Percentiles rank a stretch among this genome's conserved stretches.
These are phyloP conservation scores for Carassius auratus DNA, from an alignment of 2,113 vertebrate species.

Conservation along the genomic window DNA sequence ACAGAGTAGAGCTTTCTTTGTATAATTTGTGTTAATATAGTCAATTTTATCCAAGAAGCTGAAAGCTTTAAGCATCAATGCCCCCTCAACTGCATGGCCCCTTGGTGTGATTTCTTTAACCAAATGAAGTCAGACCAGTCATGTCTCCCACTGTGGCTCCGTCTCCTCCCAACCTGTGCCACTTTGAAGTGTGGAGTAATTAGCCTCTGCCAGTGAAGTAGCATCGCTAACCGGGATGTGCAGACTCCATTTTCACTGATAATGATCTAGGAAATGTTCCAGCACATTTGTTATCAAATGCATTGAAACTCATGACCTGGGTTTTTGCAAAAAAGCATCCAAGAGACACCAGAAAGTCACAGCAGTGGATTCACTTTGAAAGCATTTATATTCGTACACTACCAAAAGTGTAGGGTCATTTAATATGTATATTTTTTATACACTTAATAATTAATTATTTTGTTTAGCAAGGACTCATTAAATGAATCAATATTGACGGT, in stretches of 20 bases:
- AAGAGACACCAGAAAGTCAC: constrained; percentile 14
- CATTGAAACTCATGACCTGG: constrained; percentile 10
- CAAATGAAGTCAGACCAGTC: constrained; percentile 47
- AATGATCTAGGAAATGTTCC: constrained; percentile 51
- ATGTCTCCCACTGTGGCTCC: constrained; percentile 33
- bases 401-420: too few relatives aligned
- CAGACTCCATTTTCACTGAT: constrained; percentile 46
- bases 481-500: not conserved
- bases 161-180: constrained; percentile 35
- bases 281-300: constrained; percentile 53
- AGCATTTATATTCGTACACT: not conserved
- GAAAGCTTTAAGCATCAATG: constrained; percentile 36
- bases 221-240: constrained; percentile 36
- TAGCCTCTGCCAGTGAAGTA: constrained; percentile 53
- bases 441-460: not conserved
- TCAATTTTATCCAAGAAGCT: constrained; percentile 39
- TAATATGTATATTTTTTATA: not conserved
- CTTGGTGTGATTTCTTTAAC: constrained; percentile 43
- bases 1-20: constrained; percentile 12
- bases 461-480: not conserved
- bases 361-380: not conserved
- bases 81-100: constrained; percentile 7
- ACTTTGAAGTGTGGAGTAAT: constrained; percentile 61
- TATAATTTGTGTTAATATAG: constrained; percentile 32
- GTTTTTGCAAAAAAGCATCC: not conserved